phyloP scores from a whole-genome alignment of 2,113 vertebrate species.

The Mungos mungo region DNA sequence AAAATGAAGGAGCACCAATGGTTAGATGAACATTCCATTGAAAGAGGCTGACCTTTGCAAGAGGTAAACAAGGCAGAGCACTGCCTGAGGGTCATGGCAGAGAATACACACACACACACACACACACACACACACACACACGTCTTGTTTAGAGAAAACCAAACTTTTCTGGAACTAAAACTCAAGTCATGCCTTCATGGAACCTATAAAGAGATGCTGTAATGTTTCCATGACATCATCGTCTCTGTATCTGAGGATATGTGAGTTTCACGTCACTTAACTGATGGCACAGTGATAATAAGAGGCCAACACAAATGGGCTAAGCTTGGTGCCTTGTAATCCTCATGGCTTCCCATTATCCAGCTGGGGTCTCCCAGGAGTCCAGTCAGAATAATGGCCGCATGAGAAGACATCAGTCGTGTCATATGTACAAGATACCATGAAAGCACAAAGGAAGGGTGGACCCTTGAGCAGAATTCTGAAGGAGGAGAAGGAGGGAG shows the following conservation, averaged over 20 bases:
- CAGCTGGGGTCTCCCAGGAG: background rate
- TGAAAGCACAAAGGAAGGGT: background rate
- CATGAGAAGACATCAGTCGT: background rate
- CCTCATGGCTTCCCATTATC: background rate
- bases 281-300: background rate
- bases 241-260: background rate
- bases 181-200: background rate
- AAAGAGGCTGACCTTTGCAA: background rate
- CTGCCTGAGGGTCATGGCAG: background rate
- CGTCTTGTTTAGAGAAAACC: background rate
- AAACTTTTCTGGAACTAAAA: conserved; percentile 28
- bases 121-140: background rate
- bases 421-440: background rate
- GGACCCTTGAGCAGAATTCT: background rate
- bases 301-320: background rate
- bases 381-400: background rate
- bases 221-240: conserved; percentile 26
- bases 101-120: background rate
- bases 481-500: background rate
- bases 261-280: background rate
- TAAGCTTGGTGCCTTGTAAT: background rate
- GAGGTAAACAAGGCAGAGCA: background rate
- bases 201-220: background rate
- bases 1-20: conserved; percentile 8
- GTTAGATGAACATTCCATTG: background rate